These are phyloP conservation scores for Asarcornis scutulata DNA, from an alignment of 2,113 vertebrate species.

Conservation along the genomic window DNA sequence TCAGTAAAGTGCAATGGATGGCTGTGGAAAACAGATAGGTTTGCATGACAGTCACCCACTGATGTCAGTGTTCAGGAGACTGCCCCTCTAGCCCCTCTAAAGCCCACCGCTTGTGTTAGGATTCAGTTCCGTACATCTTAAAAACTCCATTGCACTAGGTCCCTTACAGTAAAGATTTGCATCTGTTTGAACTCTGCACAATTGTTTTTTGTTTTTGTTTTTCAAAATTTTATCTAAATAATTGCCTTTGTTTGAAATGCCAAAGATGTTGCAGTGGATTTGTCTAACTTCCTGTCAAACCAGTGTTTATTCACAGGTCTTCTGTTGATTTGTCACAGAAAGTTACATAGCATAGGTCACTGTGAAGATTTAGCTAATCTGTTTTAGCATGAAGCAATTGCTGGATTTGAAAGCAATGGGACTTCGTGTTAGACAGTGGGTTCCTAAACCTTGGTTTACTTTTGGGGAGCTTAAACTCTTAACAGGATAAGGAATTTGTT, in stretches of 20 bases:
- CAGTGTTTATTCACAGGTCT: conserved; percentile 45
- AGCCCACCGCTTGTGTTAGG: background rate
- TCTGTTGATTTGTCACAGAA: conserved; percentile 23
- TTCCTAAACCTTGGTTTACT: conserved; percentile 10
- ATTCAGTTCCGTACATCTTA: background rate
- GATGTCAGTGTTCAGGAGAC: background rate
- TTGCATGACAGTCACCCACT: fast-evolving
- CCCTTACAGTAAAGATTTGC: background rate
- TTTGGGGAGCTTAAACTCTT: background rate
- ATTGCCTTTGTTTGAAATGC: conserved; percentile 10
- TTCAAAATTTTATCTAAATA: background rate
- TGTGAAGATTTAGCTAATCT: background rate
- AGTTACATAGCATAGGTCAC: background rate
- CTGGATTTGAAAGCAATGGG: background rate
- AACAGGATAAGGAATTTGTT: background rate
- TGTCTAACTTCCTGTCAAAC: conserved; percentile 52
- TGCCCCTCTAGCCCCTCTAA: background rate
- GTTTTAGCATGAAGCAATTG: background rate
- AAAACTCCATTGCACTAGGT: background rate
- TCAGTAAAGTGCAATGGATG: background rate
- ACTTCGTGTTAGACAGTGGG: background rate
- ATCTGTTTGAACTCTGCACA: background rate
- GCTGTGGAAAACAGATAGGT: background rate
- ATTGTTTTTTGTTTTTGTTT: background rate
- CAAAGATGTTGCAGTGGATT: conserved; percentile 6